These are phyloP conservation scores for Corythaixoides concolor DNA, from an alignment of 2,113 vertebrate genomes.

Conservation along the genomic window DNA sequence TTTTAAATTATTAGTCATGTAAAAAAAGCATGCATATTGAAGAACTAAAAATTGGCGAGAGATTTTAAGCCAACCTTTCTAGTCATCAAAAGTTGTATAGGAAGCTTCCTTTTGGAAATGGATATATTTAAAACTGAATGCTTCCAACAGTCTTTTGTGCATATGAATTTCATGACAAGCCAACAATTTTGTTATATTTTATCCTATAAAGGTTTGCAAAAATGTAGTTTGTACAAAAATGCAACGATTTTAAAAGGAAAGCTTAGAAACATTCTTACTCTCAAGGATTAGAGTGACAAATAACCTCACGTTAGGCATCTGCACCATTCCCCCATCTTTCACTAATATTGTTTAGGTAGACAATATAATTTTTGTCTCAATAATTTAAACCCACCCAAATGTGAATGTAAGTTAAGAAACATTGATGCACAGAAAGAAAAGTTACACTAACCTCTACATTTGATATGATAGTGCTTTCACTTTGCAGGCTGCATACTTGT, in stretches of 20 bases:
- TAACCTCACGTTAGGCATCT: background rate
- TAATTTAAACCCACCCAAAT: background rate
- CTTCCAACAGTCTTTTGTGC: background rate
- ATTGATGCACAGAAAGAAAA: background rate
- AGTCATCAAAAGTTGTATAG: background rate
- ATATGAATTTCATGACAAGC: background rate
- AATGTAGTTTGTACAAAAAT: background rate
- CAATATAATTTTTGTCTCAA: background rate
- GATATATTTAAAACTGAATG: background rate
- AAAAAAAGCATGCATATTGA: background rate
- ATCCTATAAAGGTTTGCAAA: background rate
- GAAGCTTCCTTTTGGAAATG: background rate
- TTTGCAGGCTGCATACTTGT: background rate
- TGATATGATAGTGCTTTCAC: background rate
- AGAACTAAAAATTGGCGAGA: background rate
- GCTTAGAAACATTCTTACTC: background rate
- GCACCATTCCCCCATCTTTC: background rate
- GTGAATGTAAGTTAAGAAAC: background rate
- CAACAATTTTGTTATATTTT: slow-evolving; percentile 1
- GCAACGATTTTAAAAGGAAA: background rate
- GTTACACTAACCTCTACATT: background rate
- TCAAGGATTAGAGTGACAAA: background rate
- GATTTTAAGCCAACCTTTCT: background rate
- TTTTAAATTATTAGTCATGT: background rate
- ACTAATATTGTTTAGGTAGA: background rate